phyloP scores from a whole-genome alignment of 2,888 invertebrate species.

The Philopedon plagiatum region DNA sequence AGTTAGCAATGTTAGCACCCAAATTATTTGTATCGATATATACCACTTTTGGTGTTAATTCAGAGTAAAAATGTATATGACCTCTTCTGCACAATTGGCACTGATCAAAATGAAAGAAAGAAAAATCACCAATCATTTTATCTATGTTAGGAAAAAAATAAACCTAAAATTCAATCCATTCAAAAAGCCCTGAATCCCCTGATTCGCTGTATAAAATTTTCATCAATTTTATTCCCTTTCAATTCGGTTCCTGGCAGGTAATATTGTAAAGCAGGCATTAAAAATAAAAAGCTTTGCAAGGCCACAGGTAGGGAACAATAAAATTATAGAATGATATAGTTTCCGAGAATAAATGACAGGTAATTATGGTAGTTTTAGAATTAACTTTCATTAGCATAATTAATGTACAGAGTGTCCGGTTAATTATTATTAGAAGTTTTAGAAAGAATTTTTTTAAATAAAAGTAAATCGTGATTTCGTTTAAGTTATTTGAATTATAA shows the following conservation, averaged over 20 bases:
- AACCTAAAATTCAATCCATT: slow-evolving; percentile 26
- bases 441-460: too few relatives aligned
- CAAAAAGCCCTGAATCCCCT: background rate
- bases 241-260: slow-evolving; percentile 22
- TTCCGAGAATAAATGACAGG: background rate
- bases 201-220: slow-evolving; percentile 32
- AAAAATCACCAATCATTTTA: slow-evolving; percentile 26
- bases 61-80: too few relatives aligned
- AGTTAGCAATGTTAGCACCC: too few relatives aligned
- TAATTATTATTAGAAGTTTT: too few relatives aligned
- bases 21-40: too few relatives aligned
- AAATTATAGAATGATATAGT: background rate
- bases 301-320: background rate
- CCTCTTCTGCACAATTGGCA: too few relatives aligned
- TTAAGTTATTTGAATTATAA: too few relatives aligned
- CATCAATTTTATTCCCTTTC: slow-evolving; percentile 31
- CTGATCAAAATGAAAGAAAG: background rate
- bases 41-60: too few relatives aligned
- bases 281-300: background rate
- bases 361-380: background rate
- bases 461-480: too few relatives aligned
- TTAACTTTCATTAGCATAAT: background rate
- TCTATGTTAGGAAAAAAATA: slow-evolving; percentile 22
- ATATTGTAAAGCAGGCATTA: slow-evolving; percentile 13
- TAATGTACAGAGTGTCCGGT: too few relatives aligned